A percentile compares a stretch with the other conserved stretches of the same genome.
These are phyloP conservation scores for Daphoenositta chrysoptera DNA, from an alignment of 2,113 vertebrate genomes.

Conservation along the genomic window DNA sequence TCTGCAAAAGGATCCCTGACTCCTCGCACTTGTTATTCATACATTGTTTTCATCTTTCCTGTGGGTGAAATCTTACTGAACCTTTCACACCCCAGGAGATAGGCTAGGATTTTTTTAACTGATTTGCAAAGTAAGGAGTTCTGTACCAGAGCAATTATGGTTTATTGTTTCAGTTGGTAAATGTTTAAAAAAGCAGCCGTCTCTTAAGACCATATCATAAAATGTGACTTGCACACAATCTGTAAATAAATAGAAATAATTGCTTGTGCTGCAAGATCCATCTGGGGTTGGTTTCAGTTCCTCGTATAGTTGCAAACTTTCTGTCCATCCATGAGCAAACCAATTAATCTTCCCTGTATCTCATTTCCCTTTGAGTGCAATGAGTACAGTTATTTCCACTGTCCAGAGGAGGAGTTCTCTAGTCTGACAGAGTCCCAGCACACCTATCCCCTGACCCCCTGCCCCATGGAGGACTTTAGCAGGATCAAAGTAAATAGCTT, in stretches of 20 bases:
- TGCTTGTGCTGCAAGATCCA: not conserved
- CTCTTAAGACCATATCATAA: not conserved
- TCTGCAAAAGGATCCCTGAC: not conserved
- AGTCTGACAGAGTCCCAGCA: not conserved
- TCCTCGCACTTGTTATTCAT: not conserved
- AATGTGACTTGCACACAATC: not conserved
- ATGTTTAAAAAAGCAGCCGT: not conserved
- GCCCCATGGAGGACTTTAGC: not conserved
- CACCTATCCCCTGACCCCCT: not conserved
- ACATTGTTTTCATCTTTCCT: not conserved
- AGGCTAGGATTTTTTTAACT: not conserved
- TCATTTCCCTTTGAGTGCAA: not conserved
- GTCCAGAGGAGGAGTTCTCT: not conserved
- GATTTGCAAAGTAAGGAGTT: not conserved
- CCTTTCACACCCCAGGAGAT: not conserved
- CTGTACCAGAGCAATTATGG: not conserved
- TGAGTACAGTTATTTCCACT: not conserved
- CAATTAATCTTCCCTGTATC: not conserved
- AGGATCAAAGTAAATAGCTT: not conserved
- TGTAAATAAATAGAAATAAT: slow-evolving; percentile 35
- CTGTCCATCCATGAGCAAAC: not conserved
- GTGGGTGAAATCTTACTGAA: not conserved
- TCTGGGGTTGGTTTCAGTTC: not conserved
- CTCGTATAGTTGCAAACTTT: not conserved
- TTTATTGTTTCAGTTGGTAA: slow-evolving; percentile 27